phyloP scores from a whole-genome alignment of 1,140 invertebrate species.

The Drosophila mojavensis region DNA sequence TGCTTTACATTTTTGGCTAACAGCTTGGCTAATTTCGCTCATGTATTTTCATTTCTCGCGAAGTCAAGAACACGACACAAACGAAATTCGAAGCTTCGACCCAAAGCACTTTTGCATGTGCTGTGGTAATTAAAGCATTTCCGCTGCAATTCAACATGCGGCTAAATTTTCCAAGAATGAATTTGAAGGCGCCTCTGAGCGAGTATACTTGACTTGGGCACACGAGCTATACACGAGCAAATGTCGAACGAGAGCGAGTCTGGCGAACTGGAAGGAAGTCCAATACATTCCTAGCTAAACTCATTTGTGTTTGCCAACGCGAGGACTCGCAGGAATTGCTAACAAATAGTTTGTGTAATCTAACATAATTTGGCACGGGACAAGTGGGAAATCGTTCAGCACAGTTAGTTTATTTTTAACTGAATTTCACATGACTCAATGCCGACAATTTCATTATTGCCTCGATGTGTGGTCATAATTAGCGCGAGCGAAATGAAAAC shows the following conservation, averaged over 20 bases:
- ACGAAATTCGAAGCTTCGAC: slow-evolving; percentile 17
- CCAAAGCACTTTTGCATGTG: slow-evolving; percentile 54
- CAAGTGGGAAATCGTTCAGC: background rate
- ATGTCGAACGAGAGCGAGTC: background rate
- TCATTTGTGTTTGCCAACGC: background rate
- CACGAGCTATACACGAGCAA: background rate
- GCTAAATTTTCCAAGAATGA: slow-evolving; percentile 28
- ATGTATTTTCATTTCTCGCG: slow-evolving; percentile 48
- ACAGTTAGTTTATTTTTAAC: slow-evolving; percentile 28
- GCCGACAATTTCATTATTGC: slow-evolving; percentile 48
- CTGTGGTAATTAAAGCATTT: slow-evolving; percentile 65
- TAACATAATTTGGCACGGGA: background rate
- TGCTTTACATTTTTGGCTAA: slow-evolving; percentile 56
- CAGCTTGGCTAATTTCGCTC: slow-evolving; percentile 58
- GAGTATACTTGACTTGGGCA: background rate
- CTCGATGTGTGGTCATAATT: slow-evolving; percentile 48
- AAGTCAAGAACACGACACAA: slow-evolving; percentile 8
- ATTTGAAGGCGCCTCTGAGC: background rate
- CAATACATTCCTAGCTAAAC: background rate
- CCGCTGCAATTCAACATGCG: slow-evolving; percentile 49
- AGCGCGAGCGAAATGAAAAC: slow-evolving; percentile 46
- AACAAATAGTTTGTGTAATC: slow-evolving; percentile 6
- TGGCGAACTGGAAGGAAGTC: background rate
- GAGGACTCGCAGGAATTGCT: background rate
- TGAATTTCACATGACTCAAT: slow-evolving; percentile 27